Conservation (phyloP, 2,797 vertebrate species). For the Setipinna tenuifilis region DNA sequence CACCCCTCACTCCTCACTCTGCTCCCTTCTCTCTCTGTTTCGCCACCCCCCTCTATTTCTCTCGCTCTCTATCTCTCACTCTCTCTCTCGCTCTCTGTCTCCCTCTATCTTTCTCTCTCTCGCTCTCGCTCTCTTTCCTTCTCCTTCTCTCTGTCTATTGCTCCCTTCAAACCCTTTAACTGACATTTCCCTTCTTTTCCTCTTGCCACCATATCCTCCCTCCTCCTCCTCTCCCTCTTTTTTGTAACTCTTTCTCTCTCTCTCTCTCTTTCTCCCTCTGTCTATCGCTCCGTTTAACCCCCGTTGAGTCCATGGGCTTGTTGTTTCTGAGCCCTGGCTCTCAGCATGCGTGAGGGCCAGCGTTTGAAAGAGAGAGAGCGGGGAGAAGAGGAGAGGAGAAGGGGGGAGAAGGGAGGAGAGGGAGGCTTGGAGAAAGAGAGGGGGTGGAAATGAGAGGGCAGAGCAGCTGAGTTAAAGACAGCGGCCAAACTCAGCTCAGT, state of each 20-base stretch:
- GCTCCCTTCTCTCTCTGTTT: no score
- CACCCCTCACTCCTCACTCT: no score
- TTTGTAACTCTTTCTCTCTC: not conserved
- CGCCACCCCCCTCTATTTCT: no score
- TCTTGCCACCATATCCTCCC: no score
- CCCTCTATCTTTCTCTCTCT: not conserved
- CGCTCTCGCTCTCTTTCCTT: conserved; percentile 23
- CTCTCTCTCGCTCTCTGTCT: not conserved
- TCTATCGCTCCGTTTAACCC: not conserved
- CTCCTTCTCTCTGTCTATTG: conserved; percentile 27
- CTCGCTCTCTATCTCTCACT: no score
- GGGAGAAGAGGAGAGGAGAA: no score
- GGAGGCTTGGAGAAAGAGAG: conserved; percentile 25
- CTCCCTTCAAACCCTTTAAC: not conserved
- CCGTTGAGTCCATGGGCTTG: no score
- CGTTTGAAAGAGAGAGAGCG: no score
- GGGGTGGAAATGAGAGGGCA: not conserved
- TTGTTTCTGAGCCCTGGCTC: no score
- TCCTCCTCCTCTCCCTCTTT: not conserved
- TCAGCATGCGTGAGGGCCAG: no score
- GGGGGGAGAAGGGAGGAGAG: no score
- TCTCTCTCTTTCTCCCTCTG: not conserved
- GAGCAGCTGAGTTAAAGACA: not conserved
- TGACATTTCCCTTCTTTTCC: no score
- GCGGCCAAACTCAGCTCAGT: not conserved